phyloP scores from a whole-genome alignment of 2,113 vertebrate genomes.

The Sardina pilchardus region DNA sequence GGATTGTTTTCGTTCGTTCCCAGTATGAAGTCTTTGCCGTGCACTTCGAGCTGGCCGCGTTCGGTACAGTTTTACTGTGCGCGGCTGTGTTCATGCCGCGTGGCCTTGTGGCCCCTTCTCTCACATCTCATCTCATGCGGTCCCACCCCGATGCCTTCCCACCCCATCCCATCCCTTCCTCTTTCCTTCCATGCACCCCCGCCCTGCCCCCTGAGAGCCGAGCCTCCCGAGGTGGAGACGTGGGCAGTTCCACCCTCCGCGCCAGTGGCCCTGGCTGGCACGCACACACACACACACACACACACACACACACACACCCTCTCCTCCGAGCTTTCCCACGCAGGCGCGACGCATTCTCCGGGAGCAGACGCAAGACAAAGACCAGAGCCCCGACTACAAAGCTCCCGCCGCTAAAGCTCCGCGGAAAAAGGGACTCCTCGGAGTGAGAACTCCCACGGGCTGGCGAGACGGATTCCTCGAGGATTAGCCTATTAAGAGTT shows the following conservation, averaged over 20 bases:
- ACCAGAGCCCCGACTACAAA: neutral
- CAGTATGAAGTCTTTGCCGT: neutral
- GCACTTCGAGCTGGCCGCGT: neutral
- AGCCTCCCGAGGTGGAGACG: neutral
- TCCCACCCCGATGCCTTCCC: neutral
- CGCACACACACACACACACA: no score
- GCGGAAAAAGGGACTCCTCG: neutral
- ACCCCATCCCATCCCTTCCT: neutral
- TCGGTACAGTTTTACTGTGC: neutral
- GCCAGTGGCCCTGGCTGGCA: neutral
- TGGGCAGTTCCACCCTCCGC: neutral
- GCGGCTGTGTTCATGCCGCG: neutral
- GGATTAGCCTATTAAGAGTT: slow-evolving; percentile 12
- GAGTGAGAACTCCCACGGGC: neutral
- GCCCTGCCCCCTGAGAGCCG: neutral
- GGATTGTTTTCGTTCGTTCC: neutral
- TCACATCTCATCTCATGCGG: neutral
- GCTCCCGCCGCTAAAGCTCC: neutral
- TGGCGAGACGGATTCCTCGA: neutral
- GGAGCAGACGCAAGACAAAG: neutral
- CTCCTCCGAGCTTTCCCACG: neutral
- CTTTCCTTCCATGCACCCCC: neutral
- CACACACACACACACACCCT: neutral
- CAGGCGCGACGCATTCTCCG: neutral
- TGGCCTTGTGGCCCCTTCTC: neutral